A percentile compares a stretch with the other conserved stretches of the same genome.
Conservation (phyloP, 2,113 vertebrate genomes). For the Limanda limanda region DNA sequence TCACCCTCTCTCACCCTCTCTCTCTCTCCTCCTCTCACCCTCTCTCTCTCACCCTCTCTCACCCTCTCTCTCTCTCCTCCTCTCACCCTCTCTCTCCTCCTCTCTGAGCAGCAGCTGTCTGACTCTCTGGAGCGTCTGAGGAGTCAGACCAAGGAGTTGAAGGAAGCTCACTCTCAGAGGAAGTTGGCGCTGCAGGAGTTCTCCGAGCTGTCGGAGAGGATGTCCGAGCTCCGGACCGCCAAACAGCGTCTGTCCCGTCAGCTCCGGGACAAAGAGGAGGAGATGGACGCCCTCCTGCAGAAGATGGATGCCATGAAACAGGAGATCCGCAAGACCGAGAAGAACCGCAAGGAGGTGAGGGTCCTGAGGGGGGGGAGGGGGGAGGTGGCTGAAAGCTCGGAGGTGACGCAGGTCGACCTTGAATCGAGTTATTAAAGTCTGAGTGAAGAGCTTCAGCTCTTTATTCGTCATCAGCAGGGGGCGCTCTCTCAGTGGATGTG, state of each 20-base stretch:
- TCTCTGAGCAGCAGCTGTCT: slow-evolving; percentile 86
- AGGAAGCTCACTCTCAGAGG: slow-evolving; percentile 93
- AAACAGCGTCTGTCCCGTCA: slow-evolving; percentile 93
- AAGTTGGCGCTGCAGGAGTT: slow-evolving; percentile 94
- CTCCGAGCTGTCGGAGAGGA: slow-evolving; percentile 91
- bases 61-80: too few species aligned
- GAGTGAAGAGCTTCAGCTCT: neutral
- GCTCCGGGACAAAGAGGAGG: slow-evolving; percentile 95
- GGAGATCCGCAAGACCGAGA: slow-evolving; percentile 91
- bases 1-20: too few species aligned
- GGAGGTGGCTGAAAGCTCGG: neutral
- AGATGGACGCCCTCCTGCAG: slow-evolving; percentile 89
- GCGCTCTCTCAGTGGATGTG: neutral
- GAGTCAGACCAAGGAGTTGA: slow-evolving; percentile 91
- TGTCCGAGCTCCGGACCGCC: slow-evolving; percentile 90
- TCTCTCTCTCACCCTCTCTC: too few species aligned
- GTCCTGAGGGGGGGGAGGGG: neutral
- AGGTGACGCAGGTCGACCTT: neutral
- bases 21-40: too few species aligned
- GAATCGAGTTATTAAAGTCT: too few species aligned
- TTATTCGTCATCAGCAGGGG: neutral
- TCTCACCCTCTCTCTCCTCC: too few species aligned
- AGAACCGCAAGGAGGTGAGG: slow-evolving; percentile 91
- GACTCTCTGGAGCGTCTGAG: slow-evolving; percentile 92
- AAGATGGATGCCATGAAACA: slow-evolving; percentile 90